A percentile compares a stretch with the other conserved stretches of the same genome.
Conservation (phyloP, 1,140 invertebrate species). For the Drosophila hydei region DNA sequence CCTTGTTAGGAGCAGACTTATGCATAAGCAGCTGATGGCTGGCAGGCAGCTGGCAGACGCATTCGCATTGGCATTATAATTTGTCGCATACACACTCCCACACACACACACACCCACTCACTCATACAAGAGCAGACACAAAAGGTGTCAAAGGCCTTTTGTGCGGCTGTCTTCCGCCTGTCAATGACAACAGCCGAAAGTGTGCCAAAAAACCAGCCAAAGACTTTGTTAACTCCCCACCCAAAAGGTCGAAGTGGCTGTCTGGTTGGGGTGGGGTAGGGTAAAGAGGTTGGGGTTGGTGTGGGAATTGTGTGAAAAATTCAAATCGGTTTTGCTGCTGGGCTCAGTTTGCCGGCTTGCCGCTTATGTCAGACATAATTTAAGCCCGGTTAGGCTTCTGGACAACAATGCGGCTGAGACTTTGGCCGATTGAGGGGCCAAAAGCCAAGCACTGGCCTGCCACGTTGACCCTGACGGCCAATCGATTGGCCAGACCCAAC, state of each 20-base stretch:
- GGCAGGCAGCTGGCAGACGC: slow-evolving; percentile 37
- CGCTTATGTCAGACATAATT: slow-evolving; percentile 75
- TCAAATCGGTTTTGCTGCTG: slow-evolving; percentile 66
- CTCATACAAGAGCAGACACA: slow-evolving; percentile 20
- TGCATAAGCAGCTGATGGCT: background rate
- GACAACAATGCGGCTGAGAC: slow-evolving; percentile 33
- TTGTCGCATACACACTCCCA: slow-evolving; percentile 39
- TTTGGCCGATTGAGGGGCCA: slow-evolving; percentile 43
- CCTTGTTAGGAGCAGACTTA: slow-evolving; percentile 31
- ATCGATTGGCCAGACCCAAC: slow-evolving; percentile 68
- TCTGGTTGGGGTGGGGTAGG: slow-evolving; percentile 26
- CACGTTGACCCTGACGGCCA: slow-evolving; percentile 72
- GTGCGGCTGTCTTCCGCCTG: slow-evolving; percentile 64
- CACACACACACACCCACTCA: slow-evolving; percentile 1
- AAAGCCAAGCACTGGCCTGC: slow-evolving; percentile 67
- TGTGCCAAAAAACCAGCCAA: slow-evolving; percentile 69
- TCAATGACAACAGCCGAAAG: slow-evolving; percentile 71
- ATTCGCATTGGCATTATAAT: slow-evolving; percentile 72
- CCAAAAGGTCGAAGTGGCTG: background rate
- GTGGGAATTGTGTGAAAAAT: slow-evolving; percentile 72
- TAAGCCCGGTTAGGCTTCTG: slow-evolving; percentile 63
- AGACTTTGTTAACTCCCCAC: slow-evolving; percentile 64
- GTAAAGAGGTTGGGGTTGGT: background rate
- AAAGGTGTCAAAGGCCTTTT: slow-evolving; percentile 78
- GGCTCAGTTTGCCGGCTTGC: slow-evolving; percentile 46